These are phyloP conservation scores for Albula goreensis DNA, from an alignment of 2,113 vertebrate species.

Conservation along the genomic window DNA sequence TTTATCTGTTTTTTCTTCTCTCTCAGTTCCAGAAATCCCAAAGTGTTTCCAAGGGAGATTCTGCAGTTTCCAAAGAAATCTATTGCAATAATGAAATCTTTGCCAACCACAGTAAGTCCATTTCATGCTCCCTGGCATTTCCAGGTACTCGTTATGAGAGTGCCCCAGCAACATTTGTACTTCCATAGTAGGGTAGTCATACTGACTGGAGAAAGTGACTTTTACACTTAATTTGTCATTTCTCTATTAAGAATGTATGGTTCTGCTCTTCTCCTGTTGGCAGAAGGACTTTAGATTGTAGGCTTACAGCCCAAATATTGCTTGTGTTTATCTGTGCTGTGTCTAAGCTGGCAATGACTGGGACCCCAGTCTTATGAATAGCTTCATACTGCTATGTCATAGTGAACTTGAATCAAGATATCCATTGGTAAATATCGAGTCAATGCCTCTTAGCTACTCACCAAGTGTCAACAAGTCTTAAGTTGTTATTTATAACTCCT, in stretches of 20 bases:
- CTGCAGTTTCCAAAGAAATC: constrained; percentile 49
- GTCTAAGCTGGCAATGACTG: background rate
- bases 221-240: background rate
- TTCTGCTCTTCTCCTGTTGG: background rate
- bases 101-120: constrained; percentile 59
- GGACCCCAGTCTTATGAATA: background rate
- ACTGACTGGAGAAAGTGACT: background rate
- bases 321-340: background rate
- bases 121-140: background rate
- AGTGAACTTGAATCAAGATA: background rate
- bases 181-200: background rate
- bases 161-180: background rate
- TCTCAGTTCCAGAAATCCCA: constrained; percentile 55
- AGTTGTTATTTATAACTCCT: background rate
- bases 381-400: background rate
- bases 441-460: background rate
- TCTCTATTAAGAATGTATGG: background rate
- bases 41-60: constrained; percentile 43
- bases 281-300: no score
- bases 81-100: constrained; percentile 62
- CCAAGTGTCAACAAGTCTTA: background rate
- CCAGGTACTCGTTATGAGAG: constrained; percentile 4
- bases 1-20: constrained; percentile 8
- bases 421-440: no score
- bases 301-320: background rate